These are phyloP conservation scores for Drosophila anomelani DNA, from an alignment of 2,888 invertebrate genomes.

Conservation along the genomic window DNA sequence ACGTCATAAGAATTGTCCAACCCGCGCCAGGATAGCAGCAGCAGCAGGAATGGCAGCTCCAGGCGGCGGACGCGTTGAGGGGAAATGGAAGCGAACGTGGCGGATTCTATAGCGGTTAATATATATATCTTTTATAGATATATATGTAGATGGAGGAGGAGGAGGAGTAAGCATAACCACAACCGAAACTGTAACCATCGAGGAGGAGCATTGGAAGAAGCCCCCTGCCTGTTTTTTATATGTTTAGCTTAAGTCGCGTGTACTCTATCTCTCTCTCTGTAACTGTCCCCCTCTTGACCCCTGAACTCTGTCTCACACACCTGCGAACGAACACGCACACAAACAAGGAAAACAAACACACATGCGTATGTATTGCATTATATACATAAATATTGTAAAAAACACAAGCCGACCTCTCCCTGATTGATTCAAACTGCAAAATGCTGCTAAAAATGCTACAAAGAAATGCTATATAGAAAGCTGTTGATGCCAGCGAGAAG, in stretches of 20 bases:
- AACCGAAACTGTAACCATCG: conserved; percentile 6
- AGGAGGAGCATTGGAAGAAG: conserved; percentile 12
- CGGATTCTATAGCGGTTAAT: conserved; percentile 80
- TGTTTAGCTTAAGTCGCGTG: conserved; percentile 41
- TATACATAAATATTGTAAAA: conserved; percentile 7
- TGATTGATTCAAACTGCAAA: conserved; percentile 42
- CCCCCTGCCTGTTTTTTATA: conserved; percentile 34
- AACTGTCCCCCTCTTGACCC: conserved; percentile 25
- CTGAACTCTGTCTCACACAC: conserved; percentile 13
- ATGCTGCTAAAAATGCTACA: conserved; percentile 13
- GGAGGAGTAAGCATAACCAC: conserved; percentile 5
- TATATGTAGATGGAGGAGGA: neutral
- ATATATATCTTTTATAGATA: conserved; percentile 20
- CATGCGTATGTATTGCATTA: conserved; percentile 7
- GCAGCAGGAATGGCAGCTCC: conserved; percentile 35
- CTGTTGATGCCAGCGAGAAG: neutral
- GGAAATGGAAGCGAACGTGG: conserved; percentile 60
- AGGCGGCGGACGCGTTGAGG: conserved; percentile 68
- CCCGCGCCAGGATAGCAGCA: conserved; percentile 60
- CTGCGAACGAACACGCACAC: conserved; percentile 20
- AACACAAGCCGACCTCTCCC: conserved; percentile 24
- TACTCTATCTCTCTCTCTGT: conserved; percentile 12
- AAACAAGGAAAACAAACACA: conserved; percentile 21
- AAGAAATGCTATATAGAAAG: neutral
- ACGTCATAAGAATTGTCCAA: conserved; percentile 85